Percentiles rank a stretch among this genome's conserved stretches.
phyloP scores from a whole-genome alignment of 2,113 vertebrate genomes.

The Furnarius figulus region DNA sequence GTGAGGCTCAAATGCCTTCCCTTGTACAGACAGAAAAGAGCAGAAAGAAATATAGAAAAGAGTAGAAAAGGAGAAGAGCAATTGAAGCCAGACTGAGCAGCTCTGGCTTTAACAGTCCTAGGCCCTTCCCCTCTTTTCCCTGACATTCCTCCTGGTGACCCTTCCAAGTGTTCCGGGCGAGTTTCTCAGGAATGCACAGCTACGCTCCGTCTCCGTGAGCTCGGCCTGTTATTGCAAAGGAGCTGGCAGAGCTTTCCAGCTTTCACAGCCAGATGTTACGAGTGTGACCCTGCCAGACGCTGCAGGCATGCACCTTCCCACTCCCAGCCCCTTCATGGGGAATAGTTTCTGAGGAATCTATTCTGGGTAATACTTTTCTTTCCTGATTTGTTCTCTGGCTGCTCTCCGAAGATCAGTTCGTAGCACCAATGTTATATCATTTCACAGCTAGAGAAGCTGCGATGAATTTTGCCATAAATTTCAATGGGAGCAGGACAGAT shows the following conservation, averaged over 20 bases:
- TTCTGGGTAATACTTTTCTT: background rate
- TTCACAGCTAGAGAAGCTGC: background rate
- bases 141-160: constrained; percentile 51
- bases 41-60: background rate
- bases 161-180: constrained; percentile 49
- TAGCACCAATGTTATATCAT: background rate
- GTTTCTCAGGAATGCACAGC: constrained; percentile 38
- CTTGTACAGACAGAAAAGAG: background rate
- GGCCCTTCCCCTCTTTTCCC: constrained; percentile 30
- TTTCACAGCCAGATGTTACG: constrained; percentile 70
- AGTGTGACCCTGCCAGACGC: constrained; percentile 57
- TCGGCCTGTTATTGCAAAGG: background rate
- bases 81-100: constrained; percentile 57
- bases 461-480: background rate
- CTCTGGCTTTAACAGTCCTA: background rate
- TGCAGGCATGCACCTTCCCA: background rate
- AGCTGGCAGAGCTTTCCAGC: constrained; percentile 38
- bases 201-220: background rate
- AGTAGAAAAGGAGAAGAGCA: background rate
- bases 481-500: background rate
- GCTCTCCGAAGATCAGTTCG: background rate
- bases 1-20: background rate
- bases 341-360: background rate
- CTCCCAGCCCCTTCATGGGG: background rate
- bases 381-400: background rate